Base-by-base conservation (phyloP, 1,140 invertebrate species). In the Drosophila varians region DNA sequence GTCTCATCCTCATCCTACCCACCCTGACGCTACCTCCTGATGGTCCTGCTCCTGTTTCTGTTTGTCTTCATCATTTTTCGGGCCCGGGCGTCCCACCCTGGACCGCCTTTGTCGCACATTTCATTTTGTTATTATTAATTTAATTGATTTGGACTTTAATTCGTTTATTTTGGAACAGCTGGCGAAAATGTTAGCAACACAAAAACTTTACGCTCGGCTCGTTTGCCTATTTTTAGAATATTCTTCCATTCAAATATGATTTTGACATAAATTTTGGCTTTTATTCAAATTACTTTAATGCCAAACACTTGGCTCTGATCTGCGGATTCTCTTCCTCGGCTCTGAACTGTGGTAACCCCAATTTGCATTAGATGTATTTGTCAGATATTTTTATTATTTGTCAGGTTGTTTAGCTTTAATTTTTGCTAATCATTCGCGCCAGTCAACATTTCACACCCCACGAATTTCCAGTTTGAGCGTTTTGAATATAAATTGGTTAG, bases 81-180 rank as follows among this genome's bases (percentile, higher is more conserved):
- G 56, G n/a, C n/a, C n/a, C n/a, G 36, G 12, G 36, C 6, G 2
- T 11, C 28, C 6, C 6, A 11, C 12, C 34, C 5, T 36, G 4
- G 11, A 19, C 46, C 60, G 47, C 68, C 47, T 61, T 45, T 51
- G 46, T 73, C 68, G 60, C 51, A 25, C 43, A 55, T 74, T 62
- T 66, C 48, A 72, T 86, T 48, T 54, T 61, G 60, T 68, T 86
- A 86, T 86, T 83, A 79, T 86, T 79, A 83, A 79, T 79, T 79
- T 86, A 83, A 83, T 83, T 83, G 80, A 83, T 83, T 86, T 75
- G 42, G 49, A 55, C 56, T 69, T 55, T 55, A 79, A 83, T 79
- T 69, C 75, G 64, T 72, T 68, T 60, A 75, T 83, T 84, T 66
- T 34, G 14, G 52, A 79, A 64, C 79, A 86, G 80, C 79, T 86